A percentile compares a stretch with the other conserved stretches of the same genome.
These are phyloP conservation scores for Dendrolimus houi DNA, from an alignment of 2,888 invertebrate genomes.

Conservation along the genomic window DNA sequence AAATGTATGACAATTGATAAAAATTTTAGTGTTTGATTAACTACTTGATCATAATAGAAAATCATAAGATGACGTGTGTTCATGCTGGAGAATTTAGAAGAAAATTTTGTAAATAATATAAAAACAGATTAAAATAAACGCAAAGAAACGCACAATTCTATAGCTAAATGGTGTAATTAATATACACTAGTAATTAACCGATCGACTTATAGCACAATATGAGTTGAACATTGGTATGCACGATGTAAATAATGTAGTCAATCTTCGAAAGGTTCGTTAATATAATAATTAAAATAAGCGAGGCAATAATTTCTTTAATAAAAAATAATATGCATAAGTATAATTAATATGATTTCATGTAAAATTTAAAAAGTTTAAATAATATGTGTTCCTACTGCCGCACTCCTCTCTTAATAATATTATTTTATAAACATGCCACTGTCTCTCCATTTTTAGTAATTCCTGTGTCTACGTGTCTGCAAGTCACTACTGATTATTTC, in stretches of 20 bases:
- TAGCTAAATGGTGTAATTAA: conserved; percentile 3
- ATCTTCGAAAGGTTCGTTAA: conserved; percentile 15
- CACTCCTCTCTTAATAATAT: no score
- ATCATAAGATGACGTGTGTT: no score
- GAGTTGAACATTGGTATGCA: conserved; percentile 28
- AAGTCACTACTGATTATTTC: no score
- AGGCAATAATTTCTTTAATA: conserved; percentile 49
- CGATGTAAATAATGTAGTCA: conserved; percentile 31
- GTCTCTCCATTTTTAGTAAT: no score
- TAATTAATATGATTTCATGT: no score
- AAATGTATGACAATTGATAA: no score
- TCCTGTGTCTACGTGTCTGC: no score
- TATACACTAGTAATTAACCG: conserved; percentile 28
- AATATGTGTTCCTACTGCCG: conserved; percentile 22
- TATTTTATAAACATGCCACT: neutral
- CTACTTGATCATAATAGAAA: no score
- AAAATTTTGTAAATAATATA: neutral
- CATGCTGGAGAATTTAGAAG: neutral
- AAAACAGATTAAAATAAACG: conserved; percentile 6
- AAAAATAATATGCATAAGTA: no score
- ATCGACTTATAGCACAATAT: conserved; percentile 40
- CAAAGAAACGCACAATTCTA: conserved; percentile 36
- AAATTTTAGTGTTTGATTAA: no score
- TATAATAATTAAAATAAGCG: conserved; percentile 17
- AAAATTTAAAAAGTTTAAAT: no score